Conservation (phyloP, 2,113 vertebrate species). For the Chionomys nivalis region DNA sequence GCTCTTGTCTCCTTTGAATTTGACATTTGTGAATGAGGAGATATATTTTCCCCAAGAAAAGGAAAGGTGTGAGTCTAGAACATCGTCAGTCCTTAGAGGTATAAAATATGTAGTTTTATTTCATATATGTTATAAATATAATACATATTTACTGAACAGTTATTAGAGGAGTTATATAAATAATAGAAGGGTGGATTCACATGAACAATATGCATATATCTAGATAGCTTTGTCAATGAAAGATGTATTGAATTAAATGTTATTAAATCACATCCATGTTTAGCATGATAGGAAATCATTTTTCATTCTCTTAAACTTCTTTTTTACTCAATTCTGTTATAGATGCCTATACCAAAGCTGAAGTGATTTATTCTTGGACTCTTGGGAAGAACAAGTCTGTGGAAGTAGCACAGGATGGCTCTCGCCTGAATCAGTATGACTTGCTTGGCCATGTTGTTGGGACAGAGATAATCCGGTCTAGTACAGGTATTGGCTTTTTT, state of each 20-base stretch:
- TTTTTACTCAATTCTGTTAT: conserved; percentile 42
- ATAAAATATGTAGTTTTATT: conserved; percentile 21
- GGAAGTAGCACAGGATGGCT: conserved; percentile 96
- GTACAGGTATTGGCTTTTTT: conserved; percentile 92
- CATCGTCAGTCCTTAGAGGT: background rate
- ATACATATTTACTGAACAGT: background rate
- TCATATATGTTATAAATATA: background rate
- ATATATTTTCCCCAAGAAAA: conserved; percentile 35
- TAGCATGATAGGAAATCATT: conserved; percentile 56
- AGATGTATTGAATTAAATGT: background rate
- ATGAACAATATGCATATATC: background rate
- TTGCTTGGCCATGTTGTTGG: conserved; percentile 96
- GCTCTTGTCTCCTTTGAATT: background rate
- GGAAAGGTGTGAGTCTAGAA: background rate
- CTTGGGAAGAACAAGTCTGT: conserved; percentile 95
- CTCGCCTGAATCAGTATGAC: conserved; percentile 98
- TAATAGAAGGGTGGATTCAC: background rate
- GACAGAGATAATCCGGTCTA: conserved; percentile 97
- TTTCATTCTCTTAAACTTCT: conserved; percentile 58
- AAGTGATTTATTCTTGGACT: conserved; percentile 98
- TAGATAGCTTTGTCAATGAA: background rate
- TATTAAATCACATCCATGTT: conserved; percentile 16
- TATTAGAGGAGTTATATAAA: background rate
- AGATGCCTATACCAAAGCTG: conserved; percentile 99
- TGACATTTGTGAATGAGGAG: background rate